Conservation (phyloP, 2,888 invertebrate genomes). For the Sarcophaga carnaria region DNA sequence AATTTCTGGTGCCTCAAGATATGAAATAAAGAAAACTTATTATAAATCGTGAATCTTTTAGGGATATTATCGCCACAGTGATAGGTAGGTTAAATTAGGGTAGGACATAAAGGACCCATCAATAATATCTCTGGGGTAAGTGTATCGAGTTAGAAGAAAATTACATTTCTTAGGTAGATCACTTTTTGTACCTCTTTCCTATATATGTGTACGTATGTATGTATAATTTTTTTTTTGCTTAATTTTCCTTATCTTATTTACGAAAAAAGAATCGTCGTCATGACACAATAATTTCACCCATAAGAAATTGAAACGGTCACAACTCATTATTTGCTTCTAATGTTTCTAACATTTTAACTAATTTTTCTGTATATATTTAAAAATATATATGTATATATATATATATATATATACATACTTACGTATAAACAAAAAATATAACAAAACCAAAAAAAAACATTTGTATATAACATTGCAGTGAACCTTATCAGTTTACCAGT, state of each 20-base stretch:
- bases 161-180: too few species aligned
- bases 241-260: not conserved
- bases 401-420: too few species aligned
- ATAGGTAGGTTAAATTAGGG: too few species aligned
- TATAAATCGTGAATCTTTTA: too few species aligned
- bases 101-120: too few species aligned
- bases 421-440: not conserved
- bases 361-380: not conserved
- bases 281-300: not conserved
- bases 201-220: not conserved
- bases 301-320: not conserved
- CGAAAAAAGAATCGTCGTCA: not conserved
- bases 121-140: too few species aligned
- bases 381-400: not conserved
- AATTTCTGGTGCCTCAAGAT: too few species aligned
- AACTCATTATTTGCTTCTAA: not conserved
- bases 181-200: not conserved
- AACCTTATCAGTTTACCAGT: conserved; percentile 34
- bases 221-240: not conserved
- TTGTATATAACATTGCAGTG: conserved; percentile 15
- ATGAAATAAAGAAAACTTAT: too few species aligned
- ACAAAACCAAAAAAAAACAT: not conserved
- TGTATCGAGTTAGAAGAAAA: too few species aligned
- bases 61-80: too few species aligned
- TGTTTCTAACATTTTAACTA: not conserved